Evolutionary conservation across 2,113 vertebrate species (phyloP).

Genomic region (Manacus vitellinus): DNA sequence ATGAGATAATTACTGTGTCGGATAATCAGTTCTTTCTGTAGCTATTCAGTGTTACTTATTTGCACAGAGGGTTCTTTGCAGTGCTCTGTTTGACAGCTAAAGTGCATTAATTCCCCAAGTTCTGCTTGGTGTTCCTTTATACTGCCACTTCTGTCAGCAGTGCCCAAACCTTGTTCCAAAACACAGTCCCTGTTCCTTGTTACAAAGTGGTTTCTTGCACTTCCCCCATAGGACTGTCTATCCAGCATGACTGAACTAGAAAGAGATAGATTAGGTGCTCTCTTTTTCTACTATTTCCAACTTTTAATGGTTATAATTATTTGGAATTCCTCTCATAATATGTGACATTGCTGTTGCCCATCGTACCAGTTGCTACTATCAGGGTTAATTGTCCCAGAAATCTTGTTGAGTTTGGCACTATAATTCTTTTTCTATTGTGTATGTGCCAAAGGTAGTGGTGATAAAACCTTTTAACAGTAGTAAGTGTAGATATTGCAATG

Average conservation of each 20-base stretch:
- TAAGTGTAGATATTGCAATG: not conserved
- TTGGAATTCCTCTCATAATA: not conserved
- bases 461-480: not conserved
- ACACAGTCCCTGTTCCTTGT: not conserved
- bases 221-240: not conserved
- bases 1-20: not conserved
- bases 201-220: not conserved
- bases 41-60: not conserved
- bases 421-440: not conserved
- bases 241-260: not conserved
- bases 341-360: not conserved
- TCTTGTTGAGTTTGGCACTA: not conserved
- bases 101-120: not conserved
- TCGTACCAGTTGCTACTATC: not conserved
- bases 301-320: not conserved
- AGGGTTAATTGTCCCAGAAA: not conserved
- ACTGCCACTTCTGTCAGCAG: not conserved
- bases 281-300: not conserved
- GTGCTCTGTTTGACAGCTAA: not conserved
- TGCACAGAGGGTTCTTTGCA: not conserved
- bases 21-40: not conserved
- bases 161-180: not conserved
- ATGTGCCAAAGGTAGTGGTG: not conserved
- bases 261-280: not conserved
- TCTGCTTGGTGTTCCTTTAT: not conserved